Evolutionary conservation across 2,888 invertebrate genomes (phyloP), one percentile per base, ranked within the genome.

Genomic region (Drosophila longiperda): DNA sequence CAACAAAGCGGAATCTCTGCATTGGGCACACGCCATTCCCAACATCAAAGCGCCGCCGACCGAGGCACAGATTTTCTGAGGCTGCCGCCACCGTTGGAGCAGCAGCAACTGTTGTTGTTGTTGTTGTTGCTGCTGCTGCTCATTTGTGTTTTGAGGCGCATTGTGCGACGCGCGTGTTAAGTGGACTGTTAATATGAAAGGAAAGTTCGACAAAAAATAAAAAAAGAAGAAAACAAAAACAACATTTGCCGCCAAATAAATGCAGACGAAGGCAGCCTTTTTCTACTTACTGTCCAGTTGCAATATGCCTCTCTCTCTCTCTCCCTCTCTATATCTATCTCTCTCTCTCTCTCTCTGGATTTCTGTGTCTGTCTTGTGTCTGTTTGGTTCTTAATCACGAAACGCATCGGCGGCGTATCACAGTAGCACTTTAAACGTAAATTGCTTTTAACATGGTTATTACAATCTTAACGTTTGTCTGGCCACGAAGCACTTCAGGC

Each of bases 11-110:
- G 83, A 92, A 92, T 92, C 92, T 92, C 92, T 85, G 92, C 92
- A 92, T 92, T 92, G 92, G 92, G 92, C 92, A 92, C 92, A 92
- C 92, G 92, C 92, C 93, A 92, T 92, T 90, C 90, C 82, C 85
- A 90, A 92, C 91, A 92, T 93, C 91, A 93, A 92, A 92, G 84
- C 66, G 80, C 92, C 93, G 92, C 93, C 93, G 92, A 89, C 87
- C 50, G 87, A 77, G 81, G 89, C 89, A 84, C 89, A 92, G 91
- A 92, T 92, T 92, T 55, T 91, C 92, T 92, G 92, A 92, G 92
- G 92, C 91, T 91, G 90, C 91, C 83, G 91, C 91, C 92, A 90
- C 87, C 89, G 89, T 92, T 91, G 87, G 90, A 89, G 90, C 90
- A 87, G 81, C 73, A 68, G 36, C 61, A 48, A 33, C 53, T 49